Base-by-base conservation (phyloP, 64 coral and sea anemone species). In the Montipora cactus region DNA sequence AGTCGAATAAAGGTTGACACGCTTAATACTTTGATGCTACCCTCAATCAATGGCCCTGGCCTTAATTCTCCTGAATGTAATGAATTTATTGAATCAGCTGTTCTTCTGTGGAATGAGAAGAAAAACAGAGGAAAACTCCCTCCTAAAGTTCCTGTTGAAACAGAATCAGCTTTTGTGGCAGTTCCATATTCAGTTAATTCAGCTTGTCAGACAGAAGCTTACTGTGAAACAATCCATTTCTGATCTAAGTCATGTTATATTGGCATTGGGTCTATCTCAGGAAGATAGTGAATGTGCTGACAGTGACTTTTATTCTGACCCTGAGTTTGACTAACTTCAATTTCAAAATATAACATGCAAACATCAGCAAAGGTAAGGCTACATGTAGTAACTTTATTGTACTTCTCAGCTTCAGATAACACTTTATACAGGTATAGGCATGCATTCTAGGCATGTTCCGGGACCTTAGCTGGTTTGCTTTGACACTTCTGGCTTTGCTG, bases 41-140 rank as follows among this genome's bases (percentile, higher is more conserved):
- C 7, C 16, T 69, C 66, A 69, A 69, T 69, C 16, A 71, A 71
- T 71, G 67, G 67, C 15, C 67, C 67, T 20, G n/a, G 2, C 15
- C 67, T 71, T 71, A 0, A 71, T 71, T 71, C 67, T 71, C 67
- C 67, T 71, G 67, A 71, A 71, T 71, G 67, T 71, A 71, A 71
- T 20, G n/a, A 71, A 71, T 71, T 19, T 0, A 19, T 71, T 71
- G 67, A 19, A 71, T 71, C 67, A 71, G 67, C 67, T 71, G 14
- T 71, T 71, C 3, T 20, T 74, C 71, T 74, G 16, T 74, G 71
- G 71, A 74, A n/a, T 74, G 3, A 74, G 19, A 74, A 44, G 70
- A 74, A 28, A 74, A 74, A 74, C n/a, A 74, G 71, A 74, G 5
- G 25, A n/a, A 74, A 74, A 74, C 71, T 74, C 71, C 71, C 71